Evolutionary conservation across 2,888 invertebrate genomes (phyloP).

Genomic region (Aleiodes alternator): DNA sequence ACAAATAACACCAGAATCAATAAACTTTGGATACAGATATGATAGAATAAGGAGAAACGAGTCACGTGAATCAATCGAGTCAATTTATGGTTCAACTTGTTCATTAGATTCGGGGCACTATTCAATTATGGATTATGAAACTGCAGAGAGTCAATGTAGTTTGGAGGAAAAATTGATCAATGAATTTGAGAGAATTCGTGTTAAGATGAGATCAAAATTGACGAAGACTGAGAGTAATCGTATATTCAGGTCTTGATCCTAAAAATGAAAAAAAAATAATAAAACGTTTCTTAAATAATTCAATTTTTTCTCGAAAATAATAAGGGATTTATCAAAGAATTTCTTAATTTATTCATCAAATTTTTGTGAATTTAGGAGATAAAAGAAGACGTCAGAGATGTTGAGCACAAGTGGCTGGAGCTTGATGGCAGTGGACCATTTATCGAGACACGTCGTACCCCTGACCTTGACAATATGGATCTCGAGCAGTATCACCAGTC

Average conservation of each 20-base stretch:
- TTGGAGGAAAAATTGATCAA: constrained; percentile 7
- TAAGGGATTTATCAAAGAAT: not conserved
- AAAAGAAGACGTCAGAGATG: constrained; percentile 78
- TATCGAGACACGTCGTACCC: constrained; percentile 82
- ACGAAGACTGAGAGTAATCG: constrained; percentile 55
- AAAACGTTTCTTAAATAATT: not conserved
- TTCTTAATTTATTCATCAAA: not conserved
- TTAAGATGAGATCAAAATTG: constrained; percentile 54
- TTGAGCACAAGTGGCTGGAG: constrained; percentile 83
- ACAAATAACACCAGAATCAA: constrained; percentile 7
- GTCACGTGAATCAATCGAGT: constrained; percentile 39
- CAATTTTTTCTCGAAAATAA: constrained; percentile 7
- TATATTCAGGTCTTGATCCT: constrained; percentile 7
- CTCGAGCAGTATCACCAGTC: constrained; percentile 89
- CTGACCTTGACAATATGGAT: constrained; percentile 88
- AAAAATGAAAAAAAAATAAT: not conserved
- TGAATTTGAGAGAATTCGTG: not conserved
- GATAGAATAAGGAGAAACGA: constrained; percentile 10
- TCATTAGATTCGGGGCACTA: constrained; percentile 31
- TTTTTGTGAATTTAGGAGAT: constrained; percentile 76
- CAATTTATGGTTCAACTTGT: constrained; percentile 41
- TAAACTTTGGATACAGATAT: not conserved
- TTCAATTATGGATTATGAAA: constrained; percentile 41
- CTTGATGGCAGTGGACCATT: constrained; percentile 77
- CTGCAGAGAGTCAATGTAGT: constrained; percentile 8